Base-by-base conservation (phyloP, 2,797 vertebrate species). In the Enteromius thamalakanensis region DNA sequence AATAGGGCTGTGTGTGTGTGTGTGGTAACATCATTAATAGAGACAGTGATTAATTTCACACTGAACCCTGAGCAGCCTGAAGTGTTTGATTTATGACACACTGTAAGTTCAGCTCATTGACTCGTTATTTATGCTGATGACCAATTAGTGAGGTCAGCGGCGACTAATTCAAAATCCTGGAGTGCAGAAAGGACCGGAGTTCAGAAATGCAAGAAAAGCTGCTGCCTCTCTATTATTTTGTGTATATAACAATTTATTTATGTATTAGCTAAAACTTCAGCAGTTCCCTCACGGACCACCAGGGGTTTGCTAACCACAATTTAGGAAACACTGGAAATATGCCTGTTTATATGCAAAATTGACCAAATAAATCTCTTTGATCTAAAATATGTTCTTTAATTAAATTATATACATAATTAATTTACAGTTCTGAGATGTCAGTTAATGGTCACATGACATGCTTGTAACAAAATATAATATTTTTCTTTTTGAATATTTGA, bases 121-220 rank as follows among this genome's bases (percentile, higher is more conserved):
- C 75, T 85, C 84, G 51, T 81, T 85, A 85, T 85, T 82, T 85
- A 82, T 82, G 79, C 79, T 85, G 84, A 85, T 81, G 84, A 82
- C 72, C 74, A 81, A 85, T 81, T 85, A 78, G 79, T 69, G 80
- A 81, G 79, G 76, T 82, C 65, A 76, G 71, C 12, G 60, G 49
- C 17, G 40, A 68, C 70, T 60, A 23, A 47, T 55, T 49, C 79
- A 67, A 37, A 51, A 51, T 32, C 62, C 45, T 7, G 64, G 64
- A 42, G 37, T 26, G 8, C n/a, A 11, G 53, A 80, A 37, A 53
- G 64, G 53, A 42, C 12, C 79, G n/a, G 14, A 42, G 17, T 12
- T 19, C 67, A 45, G 49, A 71, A 71, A 23, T 4, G 3, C 55
- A 26, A 60, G 10, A 26, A 26, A 60, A 6, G 29, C 62, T 47